phyloP scores from a whole-genome alignment of 2,797 vertebrate species.

The Lophius americanus region DNA sequence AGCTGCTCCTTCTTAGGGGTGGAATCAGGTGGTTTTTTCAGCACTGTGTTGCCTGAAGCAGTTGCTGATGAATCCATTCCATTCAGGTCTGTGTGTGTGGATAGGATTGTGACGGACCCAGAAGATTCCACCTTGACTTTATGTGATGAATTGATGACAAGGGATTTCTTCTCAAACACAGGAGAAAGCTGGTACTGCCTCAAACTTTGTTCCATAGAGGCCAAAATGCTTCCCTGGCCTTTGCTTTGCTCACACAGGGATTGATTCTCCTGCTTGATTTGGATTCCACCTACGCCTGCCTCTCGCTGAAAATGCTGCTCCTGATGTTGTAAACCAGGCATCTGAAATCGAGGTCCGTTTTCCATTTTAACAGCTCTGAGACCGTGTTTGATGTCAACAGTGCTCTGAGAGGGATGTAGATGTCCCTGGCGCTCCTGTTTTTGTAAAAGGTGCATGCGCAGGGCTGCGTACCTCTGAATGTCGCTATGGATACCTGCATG shows the following conservation, averaged over 20 bases:
- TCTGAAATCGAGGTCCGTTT: conserved; percentile 80
- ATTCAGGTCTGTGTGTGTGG: conserved; percentile 82
- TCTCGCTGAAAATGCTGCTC: conserved; percentile 69
- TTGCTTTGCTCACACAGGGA: conserved; percentile 68
- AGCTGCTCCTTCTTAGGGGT: conserved; percentile 92
- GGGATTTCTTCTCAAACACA: conserved; percentile 90
- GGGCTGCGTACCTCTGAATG: conserved; percentile 88
- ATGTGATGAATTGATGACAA: conserved; percentile 87
- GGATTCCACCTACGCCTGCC: conserved; percentile 61
- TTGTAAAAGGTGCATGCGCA: conserved; percentile 91
- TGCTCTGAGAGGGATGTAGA: conserved; percentile 80
- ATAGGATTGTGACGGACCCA: conserved; percentile 88
- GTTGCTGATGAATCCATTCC: conserved; percentile 76
- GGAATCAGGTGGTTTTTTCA: conserved; percentile 81
- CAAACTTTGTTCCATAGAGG: conserved; percentile 95
- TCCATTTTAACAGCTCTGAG: conserved; percentile 85
- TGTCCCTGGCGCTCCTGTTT: conserved; percentile 87
- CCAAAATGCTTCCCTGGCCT: conserved; percentile 87
- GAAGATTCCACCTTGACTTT: conserved; percentile 93
- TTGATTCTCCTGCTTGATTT: conserved; percentile 79
- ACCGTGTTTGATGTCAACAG: conserved; percentile 68
- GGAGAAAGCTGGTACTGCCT: conserved; percentile 92
- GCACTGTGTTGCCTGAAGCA: conserved; percentile 44
- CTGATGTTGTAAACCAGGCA: conserved; percentile 52
- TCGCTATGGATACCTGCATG: conserved; percentile 79